A percentile compares a stretch with the other conserved stretches of the same genome.
Evolutionary conservation across 1,140 invertebrate species (phyloP).

Genomic region (Cyrtorhinus lividipennis): DNA sequence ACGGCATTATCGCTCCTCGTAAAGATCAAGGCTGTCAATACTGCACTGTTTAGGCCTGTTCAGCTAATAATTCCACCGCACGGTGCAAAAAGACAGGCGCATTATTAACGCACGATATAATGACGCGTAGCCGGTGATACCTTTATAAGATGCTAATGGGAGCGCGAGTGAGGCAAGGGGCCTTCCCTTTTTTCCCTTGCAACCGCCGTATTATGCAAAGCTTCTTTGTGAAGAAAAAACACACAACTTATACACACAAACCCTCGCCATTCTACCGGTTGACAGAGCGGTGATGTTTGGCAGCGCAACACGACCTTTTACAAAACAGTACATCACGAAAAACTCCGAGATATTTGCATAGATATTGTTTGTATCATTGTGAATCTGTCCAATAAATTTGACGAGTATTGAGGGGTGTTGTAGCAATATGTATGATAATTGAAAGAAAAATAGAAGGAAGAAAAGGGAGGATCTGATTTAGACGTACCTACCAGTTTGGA

Average conservation of each 20-base stretch:
- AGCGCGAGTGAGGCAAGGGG: not conserved
- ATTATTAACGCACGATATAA: not conserved
- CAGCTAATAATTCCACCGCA: too few relatives aligned
- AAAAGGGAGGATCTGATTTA: slow-evolving; percentile 14
- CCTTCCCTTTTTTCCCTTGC: not conserved
- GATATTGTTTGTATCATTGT: slow-evolving; percentile 10
- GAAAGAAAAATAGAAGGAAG: too few relatives aligned
- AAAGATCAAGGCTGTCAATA: too few relatives aligned
- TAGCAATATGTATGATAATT: slow-evolving; percentile 16
- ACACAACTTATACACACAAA: not conserved
- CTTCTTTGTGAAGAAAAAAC: slow-evolving; percentile 3
- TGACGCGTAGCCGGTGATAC: not conserved
- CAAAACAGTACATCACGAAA: slow-evolving; percentile 14
- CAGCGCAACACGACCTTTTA: not conserved
- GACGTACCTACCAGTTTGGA: slow-evolving; percentile 12
- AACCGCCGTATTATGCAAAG: not conserved
- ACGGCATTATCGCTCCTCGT: too few relatives aligned
- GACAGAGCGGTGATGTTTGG: not conserved
- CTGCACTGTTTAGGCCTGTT: too few relatives aligned
- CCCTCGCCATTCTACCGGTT: not conserved
- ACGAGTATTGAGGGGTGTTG: slow-evolving; percentile 12
- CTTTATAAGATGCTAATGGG: not conserved
- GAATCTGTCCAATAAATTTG: slow-evolving; percentile 14
- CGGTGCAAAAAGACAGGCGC: too few relatives aligned
- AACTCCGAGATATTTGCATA: slow-evolving; percentile 1